A percentile compares a stretch with the other conserved stretches of the same genome.
These are phyloP conservation scores for Diuraphis noxia DNA, from an alignment of 1,140 invertebrate genomes.

Conservation along the genomic window DNA sequence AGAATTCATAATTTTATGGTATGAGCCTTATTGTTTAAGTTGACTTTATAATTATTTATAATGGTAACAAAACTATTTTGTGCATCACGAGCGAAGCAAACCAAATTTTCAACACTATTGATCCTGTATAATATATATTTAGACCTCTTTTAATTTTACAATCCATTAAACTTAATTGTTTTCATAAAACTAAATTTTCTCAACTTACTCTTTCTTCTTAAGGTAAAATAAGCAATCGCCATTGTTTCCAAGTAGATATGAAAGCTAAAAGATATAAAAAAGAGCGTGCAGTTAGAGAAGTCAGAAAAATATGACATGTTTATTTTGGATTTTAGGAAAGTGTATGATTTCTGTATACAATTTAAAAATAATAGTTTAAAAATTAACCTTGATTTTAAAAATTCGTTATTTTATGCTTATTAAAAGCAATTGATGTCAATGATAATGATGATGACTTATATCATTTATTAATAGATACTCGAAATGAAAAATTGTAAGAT, in stretches of 20 bases:
- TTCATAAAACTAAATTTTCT: neutral
- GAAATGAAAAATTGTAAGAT: neutral
- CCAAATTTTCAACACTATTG: neutral
- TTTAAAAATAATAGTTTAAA: neutral
- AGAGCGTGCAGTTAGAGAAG: neutral
- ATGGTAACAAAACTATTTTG: neutral
- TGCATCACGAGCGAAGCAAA: neutral
- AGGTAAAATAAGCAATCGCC: neutral
- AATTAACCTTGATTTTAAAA: too few species aligned
- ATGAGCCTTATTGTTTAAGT: neutral
- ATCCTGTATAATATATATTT: neutral
- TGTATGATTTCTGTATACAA: neutral
- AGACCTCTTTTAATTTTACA: neutral
- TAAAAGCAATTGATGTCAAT: too few species aligned
- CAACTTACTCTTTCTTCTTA: slow-evolving; percentile 4
- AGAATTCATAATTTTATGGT: neutral
- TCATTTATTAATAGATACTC: neutral
- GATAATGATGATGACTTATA: too few species aligned
- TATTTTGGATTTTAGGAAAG: neutral
- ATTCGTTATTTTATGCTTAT: neutral
- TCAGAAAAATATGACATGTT: neutral
- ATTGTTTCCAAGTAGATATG: neutral
- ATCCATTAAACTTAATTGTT: slow-evolving; percentile 10
- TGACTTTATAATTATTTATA: neutral
- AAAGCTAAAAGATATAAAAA: neutral